Evolutionary conservation across 1,140 invertebrate species (phyloP), one percentile per base, ranked within the genome.

Genomic region (Oncopeltus fasciatus): DNA sequence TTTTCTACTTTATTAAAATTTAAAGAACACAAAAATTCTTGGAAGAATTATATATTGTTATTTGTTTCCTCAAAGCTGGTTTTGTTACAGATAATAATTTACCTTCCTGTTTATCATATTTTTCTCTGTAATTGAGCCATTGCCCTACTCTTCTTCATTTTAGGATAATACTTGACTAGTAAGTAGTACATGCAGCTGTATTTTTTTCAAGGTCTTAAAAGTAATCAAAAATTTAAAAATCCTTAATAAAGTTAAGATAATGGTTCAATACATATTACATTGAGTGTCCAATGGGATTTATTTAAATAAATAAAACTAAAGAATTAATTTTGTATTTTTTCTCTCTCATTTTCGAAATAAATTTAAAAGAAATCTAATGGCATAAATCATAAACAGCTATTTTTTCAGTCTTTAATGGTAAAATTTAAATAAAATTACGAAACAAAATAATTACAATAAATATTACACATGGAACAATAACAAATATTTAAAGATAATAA

Each of bases 1-100:
- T 62, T 62, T 62, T 53, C 61, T 62, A 62, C 61, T 44, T 53
- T 21, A 62, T 57, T n/a, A n/a, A n/a, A n/a, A n/a, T n/a, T n/a
- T n/a, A n/a, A n/a, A n/a, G n/a, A n/a, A n/a, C n/a, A n/a, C n/a
- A n/a, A n/a, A n/a, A n/a, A n/a, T n/a, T n/a, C n/a, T n/a, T n/a
- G n/a, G n/a, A n/a, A n/a, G n/a, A n/a, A n/a, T n/a, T n/a, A n/a
- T n/a, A n/a, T n/a, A n/a, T n/a, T n/a, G n/a, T n/a, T n/a, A n/a
- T n/a, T n/a, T n/a, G n/a, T n/a, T n/a, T n/a, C n/a, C n/a, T n/a
- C n/a, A n/a, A n/a, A n/a, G n/a, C n/a, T n/a, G n/a, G n/a, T n/a
- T n/a, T n/a, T n/a, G n/a, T n/a, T n/a, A n/a, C n/a, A n/a, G n/a
- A n/a, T n/a, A n/a, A n/a, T n/a, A n/a, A n/a, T n/a, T n/a, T n/a